Conservation (phyloP, 2,113 vertebrate genomes). For the Fukomys damarensis region DNA sequence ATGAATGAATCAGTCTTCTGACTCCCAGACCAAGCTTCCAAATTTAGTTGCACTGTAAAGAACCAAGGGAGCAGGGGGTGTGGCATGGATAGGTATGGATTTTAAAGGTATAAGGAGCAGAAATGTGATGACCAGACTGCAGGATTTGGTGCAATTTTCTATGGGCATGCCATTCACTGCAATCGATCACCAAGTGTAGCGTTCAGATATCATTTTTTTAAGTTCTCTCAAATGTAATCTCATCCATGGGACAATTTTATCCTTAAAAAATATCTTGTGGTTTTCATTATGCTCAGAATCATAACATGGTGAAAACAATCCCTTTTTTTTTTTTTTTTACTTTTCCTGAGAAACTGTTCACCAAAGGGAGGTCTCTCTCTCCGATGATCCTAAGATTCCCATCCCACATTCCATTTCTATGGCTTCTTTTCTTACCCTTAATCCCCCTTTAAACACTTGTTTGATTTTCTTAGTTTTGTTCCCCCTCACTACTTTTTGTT, state of each 20-base stretch:
- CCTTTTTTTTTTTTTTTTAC: neutral
- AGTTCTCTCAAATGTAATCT: neutral
- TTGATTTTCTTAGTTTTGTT: neutral
- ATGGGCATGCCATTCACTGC: neutral
- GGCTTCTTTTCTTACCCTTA: neutral
- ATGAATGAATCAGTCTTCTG: neutral
- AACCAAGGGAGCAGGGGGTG: neutral
- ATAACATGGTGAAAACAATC: neutral
- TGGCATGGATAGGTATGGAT: rapidly evolving
- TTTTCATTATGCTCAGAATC: neutral
- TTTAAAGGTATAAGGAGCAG: neutral
- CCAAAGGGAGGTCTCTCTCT: neutral
- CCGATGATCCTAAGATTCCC: neutral
- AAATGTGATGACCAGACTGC: rapidly evolving
- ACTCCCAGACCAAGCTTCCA: neutral
- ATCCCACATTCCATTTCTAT: neutral
- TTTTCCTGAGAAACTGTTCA: constrained; percentile 13
- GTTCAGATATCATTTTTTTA: neutral
- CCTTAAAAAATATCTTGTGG: neutral
- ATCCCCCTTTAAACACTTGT: neutral
- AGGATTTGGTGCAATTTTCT: neutral
- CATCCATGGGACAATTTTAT: neutral
- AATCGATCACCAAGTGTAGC: neutral
- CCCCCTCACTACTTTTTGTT: neutral
- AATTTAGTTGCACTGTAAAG: neutral